A percentile compares a stretch with the other conserved stretches of the same genome.
Conservation (phyloP, 2,113 vertebrate species). For the Orcinus orca region DNA sequence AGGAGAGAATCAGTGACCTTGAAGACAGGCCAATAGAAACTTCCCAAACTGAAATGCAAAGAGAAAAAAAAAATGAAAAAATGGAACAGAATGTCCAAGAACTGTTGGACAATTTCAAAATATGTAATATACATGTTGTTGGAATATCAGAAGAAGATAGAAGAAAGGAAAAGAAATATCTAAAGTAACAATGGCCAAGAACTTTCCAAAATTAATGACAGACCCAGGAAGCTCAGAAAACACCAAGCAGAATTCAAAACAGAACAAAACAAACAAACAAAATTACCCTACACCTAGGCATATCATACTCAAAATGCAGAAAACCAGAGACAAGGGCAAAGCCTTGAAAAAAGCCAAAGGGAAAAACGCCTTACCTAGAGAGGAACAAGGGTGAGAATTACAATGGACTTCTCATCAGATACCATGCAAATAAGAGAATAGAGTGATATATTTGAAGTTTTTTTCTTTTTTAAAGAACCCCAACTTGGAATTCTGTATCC, state of each 20-base stretch:
- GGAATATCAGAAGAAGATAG: no score
- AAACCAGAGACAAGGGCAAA: background rate
- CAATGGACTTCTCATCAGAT: background rate
- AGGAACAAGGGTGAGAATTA: background rate
- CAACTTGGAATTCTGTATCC: background rate
- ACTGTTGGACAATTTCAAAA: no score
- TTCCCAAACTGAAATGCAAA: no score
- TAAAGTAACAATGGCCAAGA: no score
- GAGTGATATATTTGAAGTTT: background rate
- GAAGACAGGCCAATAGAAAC: no score
- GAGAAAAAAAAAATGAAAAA: no score
- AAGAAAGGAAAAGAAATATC: no score
- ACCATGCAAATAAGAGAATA: background rate
- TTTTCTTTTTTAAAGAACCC: background rate
- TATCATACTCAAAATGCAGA: background rate
- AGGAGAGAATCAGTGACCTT: no score
- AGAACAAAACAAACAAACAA: background rate
- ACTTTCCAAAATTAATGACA: background rate
- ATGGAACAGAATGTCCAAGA: no score
- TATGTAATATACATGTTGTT: no score
- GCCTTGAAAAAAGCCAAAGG: background rate
- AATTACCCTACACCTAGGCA: background rate
- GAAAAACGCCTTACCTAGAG: background rate
- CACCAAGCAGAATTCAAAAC: background rate
- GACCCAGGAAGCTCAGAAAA: background rate